A percentile compares a stretch with the other conserved stretches of the same genome.
Evolutionary conservation across 2,797 vertebrate genomes (phyloP).

Genomic region (Hydrocynus forskahlii): DNA sequence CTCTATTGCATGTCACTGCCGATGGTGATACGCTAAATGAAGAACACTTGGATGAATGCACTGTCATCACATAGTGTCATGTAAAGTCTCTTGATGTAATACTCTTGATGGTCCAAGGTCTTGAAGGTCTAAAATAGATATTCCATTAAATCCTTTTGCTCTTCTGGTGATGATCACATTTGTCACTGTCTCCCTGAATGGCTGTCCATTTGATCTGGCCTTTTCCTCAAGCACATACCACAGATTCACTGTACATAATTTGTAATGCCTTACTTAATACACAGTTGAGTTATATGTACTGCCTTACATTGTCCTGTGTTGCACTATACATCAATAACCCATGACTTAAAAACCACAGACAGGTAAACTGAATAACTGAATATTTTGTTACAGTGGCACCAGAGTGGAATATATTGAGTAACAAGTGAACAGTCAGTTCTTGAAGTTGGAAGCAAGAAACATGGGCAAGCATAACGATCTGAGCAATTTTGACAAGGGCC

Average conservation of each 20-base stretch:
- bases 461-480: too few relatives aligned
- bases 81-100: slow-evolving; percentile 56
- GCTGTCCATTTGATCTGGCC: not conserved
- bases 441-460: too few relatives aligned
- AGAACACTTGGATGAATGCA: not conserved
- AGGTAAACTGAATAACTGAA: too few relatives aligned
- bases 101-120: slow-evolving; percentile 60
- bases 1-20: slow-evolving; percentile 14
- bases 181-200: slow-evolving; percentile 35
- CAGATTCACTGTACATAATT: not conserved
- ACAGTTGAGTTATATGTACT: not conserved
- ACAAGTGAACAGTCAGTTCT: too few relatives aligned
- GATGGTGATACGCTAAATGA: slow-evolving; percentile 13
- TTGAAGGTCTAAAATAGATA: slow-evolving; percentile 61
- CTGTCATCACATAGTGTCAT: slow-evolving; percentile 46
- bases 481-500: too few relatives aligned
- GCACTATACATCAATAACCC: too few relatives aligned
- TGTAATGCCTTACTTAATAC: not conserved
- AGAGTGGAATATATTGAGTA: too few relatives aligned
- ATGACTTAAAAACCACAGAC: too few relatives aligned
- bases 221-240: not conserved
- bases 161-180: slow-evolving; percentile 33
- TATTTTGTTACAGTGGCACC: too few relatives aligned
- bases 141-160: slow-evolving; percentile 12
- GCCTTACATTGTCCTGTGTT: too few relatives aligned